Evolutionary conservation across 2,888 invertebrate species (phyloP), one percentile per base, ranked within the genome.

Genomic region (Ligdia adustata): DNA sequence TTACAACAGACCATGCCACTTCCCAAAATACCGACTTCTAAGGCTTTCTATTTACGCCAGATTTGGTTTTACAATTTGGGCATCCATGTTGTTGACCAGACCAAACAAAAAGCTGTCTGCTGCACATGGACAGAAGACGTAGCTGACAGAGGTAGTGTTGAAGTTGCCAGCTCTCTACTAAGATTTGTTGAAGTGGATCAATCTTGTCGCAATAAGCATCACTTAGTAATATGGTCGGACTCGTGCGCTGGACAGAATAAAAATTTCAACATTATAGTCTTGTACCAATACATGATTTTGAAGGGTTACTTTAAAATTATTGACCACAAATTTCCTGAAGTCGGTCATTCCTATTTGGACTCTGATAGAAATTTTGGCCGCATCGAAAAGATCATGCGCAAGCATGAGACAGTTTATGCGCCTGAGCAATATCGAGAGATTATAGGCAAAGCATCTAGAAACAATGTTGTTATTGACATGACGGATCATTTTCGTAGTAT

Each of bases 251-350:
- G 56, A 15, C 53, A 56, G 22, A 56, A 58, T 26, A 56, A 56
- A 58, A 56, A 54, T 42, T 56, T 56, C 24, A 58, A 53, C 28
- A 35, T 58, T n/a, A n/a, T n/a, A n/a, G n/a, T n/a, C n/a, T n/a
- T n/a, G n/a, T n/a, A n/a, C n/a, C n/a, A n/a, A n/a, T n/a, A n/a
- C n/a, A n/a, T n/a, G n/a, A n/a, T n/a, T n/a, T n/a, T n/a, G n/a
- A n/a, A n/a, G n/a, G n/a, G n/a, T n/a, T n/a, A n/a, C n/a, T n/a
- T n/a, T n/a, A n/a, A n/a, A n/a, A n/a, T n/a, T n/a, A 66, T 67
- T 13, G 66, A 71, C 27, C 66, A 73, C 47, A 71, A 74, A 55
- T 72, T 70, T 55, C 69, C 71, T 3, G 69, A 65, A 47, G 71
- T 70, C 14, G 71, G 68, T 7, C 66, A 71, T 55, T 62, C 60